Conservation (phyloP, 2,888 invertebrate species). For the Mythimna lalbum region DNA sequence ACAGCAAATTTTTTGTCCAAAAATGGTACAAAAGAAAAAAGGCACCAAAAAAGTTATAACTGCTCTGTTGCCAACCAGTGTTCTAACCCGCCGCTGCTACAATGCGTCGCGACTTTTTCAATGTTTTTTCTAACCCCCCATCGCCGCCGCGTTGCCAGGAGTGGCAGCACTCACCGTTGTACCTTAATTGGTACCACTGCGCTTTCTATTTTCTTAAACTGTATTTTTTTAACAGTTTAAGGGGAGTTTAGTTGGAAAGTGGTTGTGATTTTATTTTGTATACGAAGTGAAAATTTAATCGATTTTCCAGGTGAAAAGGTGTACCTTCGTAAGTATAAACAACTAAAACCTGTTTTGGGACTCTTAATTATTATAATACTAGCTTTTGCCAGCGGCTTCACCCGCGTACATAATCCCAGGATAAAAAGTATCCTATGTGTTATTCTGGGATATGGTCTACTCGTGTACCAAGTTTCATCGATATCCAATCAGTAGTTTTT, state of each 20-base stretch:
- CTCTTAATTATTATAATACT: too few species aligned
- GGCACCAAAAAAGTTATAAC: conserved; percentile 12
- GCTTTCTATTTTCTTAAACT: conserved; percentile 62
- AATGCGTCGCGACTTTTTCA: conserved; percentile 61
- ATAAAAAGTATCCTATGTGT: too few species aligned
- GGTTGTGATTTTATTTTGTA: conserved; percentile 32
- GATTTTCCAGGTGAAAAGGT: conserved; percentile 21
- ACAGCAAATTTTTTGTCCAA: neutral
- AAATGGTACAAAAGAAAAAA: conserved; percentile 24
- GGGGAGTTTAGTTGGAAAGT: conserved; percentile 40
- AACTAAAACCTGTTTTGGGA: too few species aligned
- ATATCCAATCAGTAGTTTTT: too few species aligned
- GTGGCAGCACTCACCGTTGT: conserved; percentile 69
- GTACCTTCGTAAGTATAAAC: neutral
- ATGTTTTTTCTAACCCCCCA: conserved; percentile 37
- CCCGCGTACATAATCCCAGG: too few species aligned
- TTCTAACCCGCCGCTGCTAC: conserved; percentile 54
- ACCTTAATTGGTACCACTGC: conserved; percentile 63
- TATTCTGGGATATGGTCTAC: too few species aligned
- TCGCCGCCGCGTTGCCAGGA: conserved; percentile 47
- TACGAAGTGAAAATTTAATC: neutral
- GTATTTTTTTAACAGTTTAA: conserved; percentile 49
- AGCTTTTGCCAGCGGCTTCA: too few species aligned
- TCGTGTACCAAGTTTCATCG: too few species aligned
- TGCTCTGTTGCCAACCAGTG: conserved; percentile 36